Percentiles rank a stretch among this genome's conserved stretches.
phyloP scores from a whole-genome alignment of 2,797 vertebrate genomes.

The Heteromormyrus szaboi region DNA sequence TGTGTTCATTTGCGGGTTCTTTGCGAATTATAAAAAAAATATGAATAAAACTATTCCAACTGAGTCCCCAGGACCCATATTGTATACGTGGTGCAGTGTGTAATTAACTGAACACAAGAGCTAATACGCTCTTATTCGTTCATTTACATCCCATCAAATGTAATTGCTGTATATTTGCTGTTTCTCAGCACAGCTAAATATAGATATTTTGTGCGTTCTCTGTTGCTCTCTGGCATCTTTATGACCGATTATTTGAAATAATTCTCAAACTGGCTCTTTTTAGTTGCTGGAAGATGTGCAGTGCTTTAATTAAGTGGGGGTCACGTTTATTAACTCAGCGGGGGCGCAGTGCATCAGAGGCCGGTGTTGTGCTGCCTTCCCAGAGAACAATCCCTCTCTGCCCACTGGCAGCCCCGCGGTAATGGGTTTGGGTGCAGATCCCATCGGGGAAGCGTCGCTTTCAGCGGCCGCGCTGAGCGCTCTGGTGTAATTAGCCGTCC shows the following conservation, averaged over 20 bases:
- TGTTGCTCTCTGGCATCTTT: conserved; percentile 61
- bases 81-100: too few species aligned
- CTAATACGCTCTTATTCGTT: conserved; percentile 31
- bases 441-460: conserved; percentile 28
- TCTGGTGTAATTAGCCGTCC: conserved; percentile 42
- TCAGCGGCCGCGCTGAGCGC: conserved; percentile 36
- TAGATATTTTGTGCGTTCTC: conserved; percentile 52
- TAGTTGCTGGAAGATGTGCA: conserved; percentile 57
- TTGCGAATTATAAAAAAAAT: too few species aligned
- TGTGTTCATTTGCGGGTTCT: too few species aligned
- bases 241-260: conserved; percentile 66
- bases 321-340: conserved; percentile 70
- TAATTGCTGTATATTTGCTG: conserved; percentile 10
- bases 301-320: conserved; percentile 74
- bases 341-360: conserved; percentile 27
- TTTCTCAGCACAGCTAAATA: conserved; percentile 37
- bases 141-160: conserved; percentile 21
- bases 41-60: too few species aligned
- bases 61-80: too few species aligned
- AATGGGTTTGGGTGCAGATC: conserved; percentile 10
- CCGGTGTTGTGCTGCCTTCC: conserved; percentile 3
- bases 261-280: conserved; percentile 54
- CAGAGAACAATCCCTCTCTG: conserved; percentile 26
- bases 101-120: too few species aligned
- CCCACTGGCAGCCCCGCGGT: conserved; percentile 9